Base-by-base conservation (phyloP, 1,140 invertebrate species). In the Drosophila neocordata region DNA sequence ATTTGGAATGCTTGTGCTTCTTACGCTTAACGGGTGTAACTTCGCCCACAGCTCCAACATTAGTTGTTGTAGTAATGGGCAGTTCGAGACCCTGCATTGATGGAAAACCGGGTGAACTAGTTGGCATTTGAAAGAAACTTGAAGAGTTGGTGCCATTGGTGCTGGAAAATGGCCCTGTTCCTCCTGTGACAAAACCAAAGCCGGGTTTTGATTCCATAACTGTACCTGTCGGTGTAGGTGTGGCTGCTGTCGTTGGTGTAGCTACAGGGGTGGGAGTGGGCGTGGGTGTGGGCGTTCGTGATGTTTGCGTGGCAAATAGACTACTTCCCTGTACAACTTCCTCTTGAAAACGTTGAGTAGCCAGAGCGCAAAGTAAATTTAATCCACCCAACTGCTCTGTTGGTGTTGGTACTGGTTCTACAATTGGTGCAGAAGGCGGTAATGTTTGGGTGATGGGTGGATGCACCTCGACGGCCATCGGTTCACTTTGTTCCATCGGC, bases 301-400 rank as follows among this genome's bases (percentile, higher is more conserved):
- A 89, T 2, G 79, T 77, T 12, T 76, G 79, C n/a, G 83, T 88
- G 20, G 76, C 59, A 63, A 88, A 88, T 6, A 88, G 67, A 48
- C 83, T 77, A 15, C 83, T 70, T 24, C 77, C 84, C 72, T 91
- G 89, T 8, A 84, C 89, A 48, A 91, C 93, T 91, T 96, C 95
- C 81, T 96, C 96, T 92, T 95, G 94, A 65, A 96, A 95, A 61
- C 96, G 93, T 80, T 97, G 96, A 82, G 97, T 96, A 0, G 96
- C 97, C 22, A 97, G 91, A 1, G 96, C 96, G 91, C 97, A 97
- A 4, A 98, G 90, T 22, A 98, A 91, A 62, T 96, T 95, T 20
- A 98, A 91, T 0, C 96, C 96, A 66, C 95, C 95, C 1, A 96
- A 93, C 9, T 91, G 92, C 73, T 93, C 93, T 48, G 73, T 65